Conservation (phyloP, 2,888 invertebrate genomes). For the Chouioia cunea region DNA sequence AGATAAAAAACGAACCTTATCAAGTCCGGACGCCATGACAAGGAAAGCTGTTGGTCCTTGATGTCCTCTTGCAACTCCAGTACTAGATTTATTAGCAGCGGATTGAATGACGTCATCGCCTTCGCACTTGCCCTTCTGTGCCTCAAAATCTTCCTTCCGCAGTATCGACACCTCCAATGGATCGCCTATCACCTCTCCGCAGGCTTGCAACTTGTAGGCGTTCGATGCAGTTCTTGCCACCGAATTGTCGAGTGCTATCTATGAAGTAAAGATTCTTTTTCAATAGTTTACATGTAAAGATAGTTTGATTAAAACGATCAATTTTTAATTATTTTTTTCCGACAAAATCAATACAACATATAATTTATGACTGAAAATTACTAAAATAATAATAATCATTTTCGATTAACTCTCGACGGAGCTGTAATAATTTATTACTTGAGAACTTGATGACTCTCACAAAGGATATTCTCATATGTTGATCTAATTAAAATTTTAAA, state of each 20-base stretch:
- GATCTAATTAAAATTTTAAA: no score
- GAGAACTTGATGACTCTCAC: no score
- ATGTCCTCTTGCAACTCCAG: constrained; percentile 82
- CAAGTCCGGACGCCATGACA: constrained; percentile 84
- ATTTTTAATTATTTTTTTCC: no score
- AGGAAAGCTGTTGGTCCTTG: constrained; percentile 89
- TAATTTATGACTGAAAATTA: no score
- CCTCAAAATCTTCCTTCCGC: constrained; percentile 80
- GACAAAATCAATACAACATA: no score
- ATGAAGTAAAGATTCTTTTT: background rate
- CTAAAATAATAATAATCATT: no score
- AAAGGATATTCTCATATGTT: no score
- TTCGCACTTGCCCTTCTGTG: constrained; percentile 77
- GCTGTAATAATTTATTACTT: no score
- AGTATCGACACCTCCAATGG: constrained; percentile 85
- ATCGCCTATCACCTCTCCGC: constrained; percentile 81
- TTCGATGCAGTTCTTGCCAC: constrained; percentile 71
- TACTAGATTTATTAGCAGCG: constrained; percentile 73
- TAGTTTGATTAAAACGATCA: no score
- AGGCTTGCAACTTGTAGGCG: constrained; percentile 75
- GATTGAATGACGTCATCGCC: constrained; percentile 90
- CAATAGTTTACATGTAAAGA: no score
- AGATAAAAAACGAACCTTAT: constrained; percentile 70
- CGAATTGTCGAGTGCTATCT: constrained; percentile 77
- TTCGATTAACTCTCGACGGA: no score